Percentiles rank a stretch among this genome's conserved stretches.
These are phyloP conservation scores for Machaerirhynchus nigripectus DNA, from an alignment of 2,113 vertebrate genomes.

Conservation along the genomic window DNA sequence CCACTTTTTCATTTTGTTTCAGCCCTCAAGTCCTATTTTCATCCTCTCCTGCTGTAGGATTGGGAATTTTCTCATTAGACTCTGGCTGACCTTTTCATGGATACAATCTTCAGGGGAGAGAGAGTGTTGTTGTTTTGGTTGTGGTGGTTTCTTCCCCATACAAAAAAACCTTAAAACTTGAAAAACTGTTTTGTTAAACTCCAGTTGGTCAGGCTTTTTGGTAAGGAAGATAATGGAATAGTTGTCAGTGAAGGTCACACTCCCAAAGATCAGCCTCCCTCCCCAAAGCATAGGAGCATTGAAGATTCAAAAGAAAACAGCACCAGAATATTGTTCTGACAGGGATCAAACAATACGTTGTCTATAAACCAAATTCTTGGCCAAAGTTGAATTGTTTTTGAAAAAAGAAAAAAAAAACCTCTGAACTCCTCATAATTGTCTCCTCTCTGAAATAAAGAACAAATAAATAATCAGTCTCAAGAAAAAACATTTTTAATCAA, in stretches of 20 bases:
- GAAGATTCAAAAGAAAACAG: not conserved
- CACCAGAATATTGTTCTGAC: not conserved
- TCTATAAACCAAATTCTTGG: not conserved
- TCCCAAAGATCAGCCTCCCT: not conserved
- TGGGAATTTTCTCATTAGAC: not conserved
- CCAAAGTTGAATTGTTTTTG: not conserved
- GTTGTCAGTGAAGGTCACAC: not conserved
- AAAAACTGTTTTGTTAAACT: not conserved
- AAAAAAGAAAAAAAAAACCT: not conserved
- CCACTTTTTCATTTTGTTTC: not conserved
- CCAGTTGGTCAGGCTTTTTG: not conserved
- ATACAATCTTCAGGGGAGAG: not conserved
- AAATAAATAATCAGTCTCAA: not conserved
- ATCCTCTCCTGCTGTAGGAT: not conserved
- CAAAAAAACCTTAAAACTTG: not conserved
- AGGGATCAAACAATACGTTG: not conserved
- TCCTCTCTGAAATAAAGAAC: not conserved
- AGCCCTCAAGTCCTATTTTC: not conserved
- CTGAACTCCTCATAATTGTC: not conserved
- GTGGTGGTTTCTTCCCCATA: accelerated
- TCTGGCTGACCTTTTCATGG: not conserved
- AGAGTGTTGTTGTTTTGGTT: not conserved
- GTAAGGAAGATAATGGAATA: not conserved
- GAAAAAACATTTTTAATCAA: not conserved
- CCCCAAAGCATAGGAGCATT: not conserved